Conservation (phyloP, 1,140 invertebrate species). For the Drosophila obscura region DNA sequence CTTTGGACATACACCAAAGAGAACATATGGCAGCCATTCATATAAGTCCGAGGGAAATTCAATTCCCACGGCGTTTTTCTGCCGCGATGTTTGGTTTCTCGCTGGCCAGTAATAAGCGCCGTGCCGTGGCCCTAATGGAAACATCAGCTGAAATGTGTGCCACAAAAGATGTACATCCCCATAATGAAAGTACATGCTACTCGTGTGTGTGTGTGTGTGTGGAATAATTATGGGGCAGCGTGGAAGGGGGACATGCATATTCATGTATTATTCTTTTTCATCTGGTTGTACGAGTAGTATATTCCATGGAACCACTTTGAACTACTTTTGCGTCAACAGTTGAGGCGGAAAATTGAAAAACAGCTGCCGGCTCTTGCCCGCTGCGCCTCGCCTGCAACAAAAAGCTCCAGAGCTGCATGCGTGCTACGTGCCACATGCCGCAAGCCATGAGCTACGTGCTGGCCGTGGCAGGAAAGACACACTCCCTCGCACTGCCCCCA, state of each 20-base stretch:
- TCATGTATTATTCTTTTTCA: conserved; percentile 29
- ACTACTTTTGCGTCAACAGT: conserved; percentile 56
- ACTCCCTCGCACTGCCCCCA: conserved; percentile 1
- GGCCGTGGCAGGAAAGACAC: conserved; percentile 31
- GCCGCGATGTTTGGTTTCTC: conserved; percentile 18
- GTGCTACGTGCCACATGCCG: conserved; percentile 18
- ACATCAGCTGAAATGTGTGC: conserved; percentile 33
- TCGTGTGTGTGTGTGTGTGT: background rate
- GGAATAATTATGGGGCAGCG: conserved; percentile 16
- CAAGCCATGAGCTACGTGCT: conserved; percentile 6
- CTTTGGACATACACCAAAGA: background rate
- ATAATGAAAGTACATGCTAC: conserved; percentile 4
- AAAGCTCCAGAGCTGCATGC: conserved; percentile 47
- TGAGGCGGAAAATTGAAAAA: conserved; percentile 80
- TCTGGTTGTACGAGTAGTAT: conserved; percentile 26
- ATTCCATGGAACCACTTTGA: conserved; percentile 49
- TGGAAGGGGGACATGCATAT: conserved; percentile 50
- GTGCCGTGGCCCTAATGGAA: conserved; percentile 24
- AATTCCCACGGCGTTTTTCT: conserved; percentile 43
- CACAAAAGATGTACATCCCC: conserved; percentile 36
- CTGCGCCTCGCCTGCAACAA: conserved; percentile 15
- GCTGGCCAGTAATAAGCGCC: conserved; percentile 44
- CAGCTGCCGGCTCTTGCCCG: conserved; percentile 59
- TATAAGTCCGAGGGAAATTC: conserved; percentile 35
- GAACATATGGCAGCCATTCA: conserved; percentile 18